These are phyloP conservation scores for Drosophila willistoni DNA, from an alignment of 1,140 invertebrate genomes.

Conservation along the genomic window DNA sequence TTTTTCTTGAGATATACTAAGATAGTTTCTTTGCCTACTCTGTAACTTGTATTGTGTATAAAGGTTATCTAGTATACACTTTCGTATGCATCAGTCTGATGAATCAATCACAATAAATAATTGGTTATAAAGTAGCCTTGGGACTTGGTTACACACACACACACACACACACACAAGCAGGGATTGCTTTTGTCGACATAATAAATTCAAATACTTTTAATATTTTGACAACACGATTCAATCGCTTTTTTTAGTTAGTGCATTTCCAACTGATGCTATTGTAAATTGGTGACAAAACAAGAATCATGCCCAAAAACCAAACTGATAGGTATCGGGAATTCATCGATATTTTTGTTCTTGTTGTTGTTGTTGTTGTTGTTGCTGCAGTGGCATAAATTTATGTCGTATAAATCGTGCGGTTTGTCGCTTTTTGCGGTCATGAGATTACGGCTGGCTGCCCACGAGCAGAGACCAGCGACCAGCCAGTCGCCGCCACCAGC, in stretches of 20 bases:
- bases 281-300: background rate
- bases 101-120: too few relatives aligned
- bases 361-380: background rate
- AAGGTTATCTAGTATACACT: too few relatives aligned
- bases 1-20: too few relatives aligned
- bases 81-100: too few relatives aligned
- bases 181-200: too few relatives aligned
- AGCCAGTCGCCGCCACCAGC: background rate
- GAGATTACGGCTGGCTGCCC: constrained; percentile 13
- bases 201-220: too few relatives aligned
- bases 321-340: background rate
- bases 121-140: too few relatives aligned
- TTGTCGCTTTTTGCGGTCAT: constrained; percentile 23
- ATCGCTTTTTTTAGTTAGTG: background rate
- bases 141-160: too few relatives aligned
- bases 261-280: background rate
- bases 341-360: background rate
- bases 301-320: background rate
- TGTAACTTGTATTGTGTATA: too few relatives aligned
- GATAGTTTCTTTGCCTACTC: too few relatives aligned
- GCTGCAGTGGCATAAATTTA: constrained; percentile 10
- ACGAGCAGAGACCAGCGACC: background rate
- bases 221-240: background rate
- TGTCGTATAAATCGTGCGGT: constrained; percentile 23
- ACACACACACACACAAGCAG: too few relatives aligned